Percentiles rank a stretch among this genome's conserved stretches.
Evolutionary conservation across 2,888 invertebrate genomes (phyloP).

Genomic region (Thymelicus acteon): DNA sequence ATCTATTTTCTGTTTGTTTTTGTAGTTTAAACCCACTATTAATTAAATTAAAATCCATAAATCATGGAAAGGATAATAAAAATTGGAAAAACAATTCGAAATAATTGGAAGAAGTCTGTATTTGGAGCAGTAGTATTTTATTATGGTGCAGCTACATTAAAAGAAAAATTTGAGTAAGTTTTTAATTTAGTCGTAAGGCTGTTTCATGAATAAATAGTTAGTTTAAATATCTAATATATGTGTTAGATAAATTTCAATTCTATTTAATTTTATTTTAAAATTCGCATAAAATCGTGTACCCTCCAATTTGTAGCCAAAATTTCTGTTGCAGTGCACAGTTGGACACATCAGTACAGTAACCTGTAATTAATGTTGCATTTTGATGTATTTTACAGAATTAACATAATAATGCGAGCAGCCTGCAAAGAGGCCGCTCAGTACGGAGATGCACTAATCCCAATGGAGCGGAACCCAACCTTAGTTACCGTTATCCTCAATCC

Average conservation of each 20-base stretch:
- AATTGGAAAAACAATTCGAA: constrained; percentile 88
- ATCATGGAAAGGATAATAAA: constrained; percentile 85
- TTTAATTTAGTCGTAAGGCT: too few relatives aligned
- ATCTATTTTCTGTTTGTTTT: too few relatives aligned
- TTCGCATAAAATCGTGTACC: too few relatives aligned
- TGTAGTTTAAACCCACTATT: too few relatives aligned
- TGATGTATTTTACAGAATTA: constrained; percentile 83
- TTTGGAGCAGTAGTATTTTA: constrained; percentile 87
- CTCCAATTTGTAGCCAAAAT: not conserved
- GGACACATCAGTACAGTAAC: too few relatives aligned
- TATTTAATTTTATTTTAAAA: too few relatives aligned
- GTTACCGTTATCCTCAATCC: constrained; percentile 96
- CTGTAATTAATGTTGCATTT: not conserved
- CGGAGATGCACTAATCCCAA: constrained; percentile 87
- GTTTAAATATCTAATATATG: too few relatives aligned
- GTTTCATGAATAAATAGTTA: too few relatives aligned
- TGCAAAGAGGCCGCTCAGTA: constrained; percentile 91
- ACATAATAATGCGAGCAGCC: constrained; percentile 90
- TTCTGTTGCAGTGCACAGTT: not conserved
- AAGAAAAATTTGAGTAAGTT: constrained; percentile 90
- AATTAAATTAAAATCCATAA: not conserved
- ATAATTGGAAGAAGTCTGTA: constrained; percentile 95
- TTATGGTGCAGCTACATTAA: constrained; percentile 89
- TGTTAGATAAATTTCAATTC: too few relatives aligned
- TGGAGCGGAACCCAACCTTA: constrained; percentile 87